Conservation (phyloP, 2,113 vertebrate species). For the Tenrec ecaudatus region DNA sequence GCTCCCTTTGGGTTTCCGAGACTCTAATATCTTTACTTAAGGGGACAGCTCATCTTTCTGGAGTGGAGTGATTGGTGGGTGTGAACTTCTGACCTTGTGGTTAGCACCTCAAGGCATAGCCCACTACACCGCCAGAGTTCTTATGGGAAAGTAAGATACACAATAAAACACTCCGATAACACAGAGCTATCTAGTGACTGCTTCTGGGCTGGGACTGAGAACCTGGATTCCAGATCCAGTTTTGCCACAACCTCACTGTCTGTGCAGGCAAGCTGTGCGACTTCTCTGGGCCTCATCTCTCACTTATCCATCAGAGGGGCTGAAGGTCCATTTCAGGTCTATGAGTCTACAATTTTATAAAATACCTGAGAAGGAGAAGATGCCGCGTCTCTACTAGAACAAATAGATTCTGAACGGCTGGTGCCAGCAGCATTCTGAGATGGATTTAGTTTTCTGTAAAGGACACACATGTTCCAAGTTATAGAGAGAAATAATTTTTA, state of each 20-base stretch:
- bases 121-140: too few relatives aligned
- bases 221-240: not conserved
- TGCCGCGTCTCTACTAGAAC: slow-evolving; percentile 74
- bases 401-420: slow-evolving; percentile 72
- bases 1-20: too few relatives aligned
- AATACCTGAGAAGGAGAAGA: slow-evolving; percentile 86
- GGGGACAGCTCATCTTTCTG: too few relatives aligned
- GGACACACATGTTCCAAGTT: slow-evolving; percentile 77
- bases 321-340: slow-evolving; percentile 15
- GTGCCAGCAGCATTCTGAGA: slow-evolving; percentile 83
- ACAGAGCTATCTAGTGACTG: not conserved
- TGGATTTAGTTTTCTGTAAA: slow-evolving; percentile 86
- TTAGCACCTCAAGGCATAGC: too few relatives aligned
- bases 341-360: slow-evolving; percentile 32
- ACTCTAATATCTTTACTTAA: too few relatives aligned
- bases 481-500: slow-evolving; percentile 62
- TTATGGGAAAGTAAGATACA: too few relatives aligned
- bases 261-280: not conserved
- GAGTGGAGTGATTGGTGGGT: too few relatives aligned
- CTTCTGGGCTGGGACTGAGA: not conserved
- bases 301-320: not conserved
- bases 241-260: not conserved
- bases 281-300: slow-evolving; percentile 26
- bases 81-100: too few relatives aligned
- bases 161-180: not conserved